Base-by-base conservation (phyloP, 2,888 invertebrate species). In the Zele albiditarsus region DNA sequence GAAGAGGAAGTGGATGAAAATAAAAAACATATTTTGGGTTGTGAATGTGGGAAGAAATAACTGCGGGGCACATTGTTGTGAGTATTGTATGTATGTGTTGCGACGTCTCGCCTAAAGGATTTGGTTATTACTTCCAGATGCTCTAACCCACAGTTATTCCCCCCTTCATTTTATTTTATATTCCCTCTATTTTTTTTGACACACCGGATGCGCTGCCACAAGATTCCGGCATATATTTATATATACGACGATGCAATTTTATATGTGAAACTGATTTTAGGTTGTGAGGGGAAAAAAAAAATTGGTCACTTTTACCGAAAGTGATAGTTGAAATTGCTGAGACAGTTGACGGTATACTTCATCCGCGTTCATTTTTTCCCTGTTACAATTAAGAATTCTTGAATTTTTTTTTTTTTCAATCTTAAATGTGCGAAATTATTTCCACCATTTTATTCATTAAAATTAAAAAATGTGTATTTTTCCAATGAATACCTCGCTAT, bases 101-200 rank as follows among this genome's bases (percentile, higher is more conserved):
- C 46, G 8, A 49, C 25, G 42, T 14, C 27, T 12, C 62, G 28
- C 27, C 71, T 16, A 63, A 72, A 72, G 65, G 33, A 72, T 72
- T 65, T 31, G 71, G 33, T 72, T 72, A 72, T 72, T 72, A 72
- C 65, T 65, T 72, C 65, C 71, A 72, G 71, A 72, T 72, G 71
- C 25, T 57, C 25, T 49, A 25, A 42, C 20, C 27, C 27, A 25
- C 42, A 42, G 42, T 42, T 42, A 42, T 42, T 33, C 12, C 46
- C 46, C 46, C 12, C 27, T 58, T 12, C 2, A 12, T 58, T 4
- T 58, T 46, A 27, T 53, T 16, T 23, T 70, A 16, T 25, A 20
- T 42, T 27, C 25, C 20, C 16, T 67, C 20, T 46, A 28, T 28
- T 67, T 49, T 28, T 16, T 20, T 25, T 8, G 4, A 2, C 60